Conservation (phyloP, 1,140 invertebrate species). For the Magallana ariakensis region DNA sequence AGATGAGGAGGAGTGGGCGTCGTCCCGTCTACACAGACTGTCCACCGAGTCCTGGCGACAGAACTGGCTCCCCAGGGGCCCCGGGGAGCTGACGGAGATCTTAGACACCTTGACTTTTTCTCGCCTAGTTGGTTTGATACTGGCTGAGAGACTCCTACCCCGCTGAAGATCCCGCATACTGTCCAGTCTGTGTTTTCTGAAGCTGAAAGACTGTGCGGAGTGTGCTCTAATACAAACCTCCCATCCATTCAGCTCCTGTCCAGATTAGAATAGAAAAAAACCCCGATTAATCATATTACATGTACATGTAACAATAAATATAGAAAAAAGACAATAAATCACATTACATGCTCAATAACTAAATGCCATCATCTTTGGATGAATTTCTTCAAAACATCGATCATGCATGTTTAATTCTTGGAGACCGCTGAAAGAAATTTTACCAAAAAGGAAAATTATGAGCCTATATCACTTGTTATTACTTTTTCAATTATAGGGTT, state of each 20-base stretch:
- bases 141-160: conserved; percentile 14
- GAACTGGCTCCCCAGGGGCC: neutral
- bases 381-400: no score
- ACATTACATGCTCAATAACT: no score
- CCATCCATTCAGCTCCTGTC: conserved; percentile 43
- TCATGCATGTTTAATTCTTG: no score
- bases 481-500: no score
- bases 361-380: no score
- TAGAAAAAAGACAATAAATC: no score
- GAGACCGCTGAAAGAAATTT: no score
- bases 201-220: conserved; percentile 33
- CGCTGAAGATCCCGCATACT: neutral
- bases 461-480: no score
- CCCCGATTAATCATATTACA: no score
- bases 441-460: no score
- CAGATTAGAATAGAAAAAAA: no score
- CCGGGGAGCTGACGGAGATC: neutral
- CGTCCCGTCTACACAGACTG: neutral
- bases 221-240: conserved; percentile 40
- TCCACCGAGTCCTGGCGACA: neutral
- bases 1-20: neutral
- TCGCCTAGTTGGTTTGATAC: neutral
- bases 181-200: conserved; percentile 1
- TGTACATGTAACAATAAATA: no score
- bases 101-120: conserved; percentile 6